Conservation (phyloP, 2,888 invertebrate species). For the Ophion costatus region DNA sequence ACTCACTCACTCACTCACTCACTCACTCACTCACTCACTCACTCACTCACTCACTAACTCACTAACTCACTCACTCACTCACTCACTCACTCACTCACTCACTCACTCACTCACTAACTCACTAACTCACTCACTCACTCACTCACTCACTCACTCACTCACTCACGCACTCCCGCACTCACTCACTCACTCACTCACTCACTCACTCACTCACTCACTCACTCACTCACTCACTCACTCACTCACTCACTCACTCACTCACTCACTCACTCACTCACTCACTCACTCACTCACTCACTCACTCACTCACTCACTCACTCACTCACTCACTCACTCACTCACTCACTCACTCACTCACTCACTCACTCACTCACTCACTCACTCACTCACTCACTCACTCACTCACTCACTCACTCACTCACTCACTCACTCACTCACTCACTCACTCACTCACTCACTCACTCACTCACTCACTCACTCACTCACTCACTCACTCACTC, state of each 20-base stretch:
- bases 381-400: constrained; percentile 1
- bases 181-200: too few species aligned
- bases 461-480: neutral
- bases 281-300: neutral
- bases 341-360: too few species aligned
- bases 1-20: neutral
- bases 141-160: neutral
- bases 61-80: neutral
- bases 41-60: neutral
- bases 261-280: too few species aligned
- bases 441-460: too few species aligned
- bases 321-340: neutral
- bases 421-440: neutral
- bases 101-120: too few species aligned
- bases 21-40: too few species aligned
- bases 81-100: neutral
- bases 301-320: neutral
- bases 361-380: too few species aligned
- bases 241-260: neutral
- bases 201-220: neutral
- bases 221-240: neutral
- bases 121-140: neutral
- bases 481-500: neutral
- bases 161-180: neutral
- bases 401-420: neutral